phyloP scores from a whole-genome alignment of 2,797 vertebrate genomes.

The Distichodus sexfasciatus region DNA sequence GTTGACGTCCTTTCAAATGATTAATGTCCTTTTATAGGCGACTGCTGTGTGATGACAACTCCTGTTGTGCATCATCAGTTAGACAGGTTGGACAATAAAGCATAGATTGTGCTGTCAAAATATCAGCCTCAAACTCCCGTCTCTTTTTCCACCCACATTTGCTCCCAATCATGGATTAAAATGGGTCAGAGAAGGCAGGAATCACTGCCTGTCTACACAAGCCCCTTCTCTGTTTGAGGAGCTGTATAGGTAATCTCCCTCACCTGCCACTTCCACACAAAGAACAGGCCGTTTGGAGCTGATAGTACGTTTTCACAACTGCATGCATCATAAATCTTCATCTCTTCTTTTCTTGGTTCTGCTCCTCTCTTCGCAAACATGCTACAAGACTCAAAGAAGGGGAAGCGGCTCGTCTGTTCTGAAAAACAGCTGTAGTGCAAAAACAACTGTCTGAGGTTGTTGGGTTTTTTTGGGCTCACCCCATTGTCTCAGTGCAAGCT shows the following conservation, averaged over 20 bases:
- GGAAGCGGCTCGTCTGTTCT: background rate
- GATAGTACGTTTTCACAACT: constrained; percentile 61
- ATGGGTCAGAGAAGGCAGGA: constrained; percentile 9
- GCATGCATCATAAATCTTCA: constrained; percentile 37
- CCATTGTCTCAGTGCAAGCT: background rate
- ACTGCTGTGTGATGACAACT: constrained; percentile 13
- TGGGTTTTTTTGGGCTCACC: constrained; percentile 12
- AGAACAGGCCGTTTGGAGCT: constrained; percentile 46
- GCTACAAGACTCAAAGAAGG: background rate
- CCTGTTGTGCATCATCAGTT: background rate
- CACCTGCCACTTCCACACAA: constrained; percentile 59
- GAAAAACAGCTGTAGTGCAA: background rate
- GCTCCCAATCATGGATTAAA: constrained; percentile 28
- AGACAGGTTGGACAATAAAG: background rate
- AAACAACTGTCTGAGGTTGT: constrained; percentile 12
- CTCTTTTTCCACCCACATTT: constrained; percentile 29
- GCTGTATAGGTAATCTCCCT: constrained; percentile 62
- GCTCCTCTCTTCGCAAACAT: background rate
- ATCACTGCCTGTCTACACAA: constrained; percentile 59
- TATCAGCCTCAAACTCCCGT: constrained; percentile 42
- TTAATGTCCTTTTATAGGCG: background rate
- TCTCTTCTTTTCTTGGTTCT: background rate
- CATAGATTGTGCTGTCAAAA: constrained; percentile 48
- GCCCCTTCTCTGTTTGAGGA: constrained; percentile 49
- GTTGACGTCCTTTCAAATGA: background rate